A percentile compares a stretch with the other conserved stretches of the same genome.
phyloP scores from a whole-genome alignment of 2,113 vertebrate genomes.

The Brachirus orientalis region DNA sequence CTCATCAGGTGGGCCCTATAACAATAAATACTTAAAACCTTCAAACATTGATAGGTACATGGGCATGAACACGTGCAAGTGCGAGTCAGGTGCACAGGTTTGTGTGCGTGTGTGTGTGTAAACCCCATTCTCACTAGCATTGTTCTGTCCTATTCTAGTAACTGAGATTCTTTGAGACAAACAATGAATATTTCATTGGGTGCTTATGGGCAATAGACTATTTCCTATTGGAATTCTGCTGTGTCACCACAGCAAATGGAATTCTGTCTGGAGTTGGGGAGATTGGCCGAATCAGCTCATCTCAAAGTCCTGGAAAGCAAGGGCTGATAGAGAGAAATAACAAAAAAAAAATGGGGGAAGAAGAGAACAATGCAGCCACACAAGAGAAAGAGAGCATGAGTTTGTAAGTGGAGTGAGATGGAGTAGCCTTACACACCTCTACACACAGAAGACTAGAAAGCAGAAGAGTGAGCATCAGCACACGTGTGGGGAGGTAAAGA shows the following conservation, averaged over 20 bases:
- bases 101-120: not conserved
- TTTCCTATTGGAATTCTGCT: conserved; percentile 75
- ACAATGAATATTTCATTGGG: conserved; percentile 81
- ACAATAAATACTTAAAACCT: conserved; percentile 36
- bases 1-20: conserved; percentile 33
- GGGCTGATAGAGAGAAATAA: conserved; percentile 50
- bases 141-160: conserved; percentile 61
- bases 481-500: conserved; percentile 24
- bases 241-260: conserved; percentile 69
- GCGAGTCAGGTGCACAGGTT: not conserved
- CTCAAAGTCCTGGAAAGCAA: conserved; percentile 58
- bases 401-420: conserved; percentile 40
- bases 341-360: conserved; percentile 17
- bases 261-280: conserved; percentile 53
- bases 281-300: conserved; percentile 72
- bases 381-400: conserved; percentile 37
- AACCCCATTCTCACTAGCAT: not conserved
- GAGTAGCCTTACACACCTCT: not conserved
- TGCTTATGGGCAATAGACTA: conserved; percentile 67
- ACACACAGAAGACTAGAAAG: not conserved
- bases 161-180: conserved; percentile 70
- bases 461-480: conserved; percentile 38
- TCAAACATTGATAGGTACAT: conserved; percentile 33
- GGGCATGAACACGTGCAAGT: not conserved
- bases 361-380: conserved; percentile 28